Evolutionary conservation across 2,797 vertebrate species (phyloP), one percentile per base, ranked within the genome.

Genomic region (Eremophila alpestris): DNA sequence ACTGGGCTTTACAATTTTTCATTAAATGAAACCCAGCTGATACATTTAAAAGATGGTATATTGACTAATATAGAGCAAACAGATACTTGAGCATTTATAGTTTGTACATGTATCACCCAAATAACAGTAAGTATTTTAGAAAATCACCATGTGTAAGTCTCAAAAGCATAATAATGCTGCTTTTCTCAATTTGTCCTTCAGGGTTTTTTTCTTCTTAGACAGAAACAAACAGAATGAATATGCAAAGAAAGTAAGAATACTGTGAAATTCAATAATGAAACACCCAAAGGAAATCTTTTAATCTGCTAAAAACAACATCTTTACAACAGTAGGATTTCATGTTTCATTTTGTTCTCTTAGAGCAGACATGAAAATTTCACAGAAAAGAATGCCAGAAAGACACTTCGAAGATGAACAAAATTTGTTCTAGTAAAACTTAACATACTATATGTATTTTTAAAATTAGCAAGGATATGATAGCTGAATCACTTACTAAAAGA

Each of bases 91-190:
- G 30, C 23, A 58, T 68, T 85, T 40, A 4, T 43, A 86, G 46
- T 60, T 74, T 6, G 0, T 36, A 59, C 1, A 13, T 32, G 17
- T 43, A 62, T 70, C 59, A 73, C 48, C 21, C 34, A 76, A 51
- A 15, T 67, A 83, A 69, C 10, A 88, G 7, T 20, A 15, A 92
- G 5, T 83, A 75, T 94, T 94, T 95, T 69, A 95, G 86, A 77
- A 90, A 91, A 75, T 69, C 38, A 69, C 22, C 36, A 56, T 16
- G 3, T 65, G 18, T 36, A 27, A 59, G 15, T 56, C 76, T 83
- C 67, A 85, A 73, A 68, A 83, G 43, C 24, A 62, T 41, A 56
- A 89, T 52, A 62, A 55, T 12, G 80, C 60, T 78, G 30, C 21
- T 63, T 75, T 60, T 48, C 56, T 89, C 36, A 62, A n/a, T 54